Conservation (phyloP, 2,888 invertebrate genomes). For the Geophilus truncorum region DNA sequence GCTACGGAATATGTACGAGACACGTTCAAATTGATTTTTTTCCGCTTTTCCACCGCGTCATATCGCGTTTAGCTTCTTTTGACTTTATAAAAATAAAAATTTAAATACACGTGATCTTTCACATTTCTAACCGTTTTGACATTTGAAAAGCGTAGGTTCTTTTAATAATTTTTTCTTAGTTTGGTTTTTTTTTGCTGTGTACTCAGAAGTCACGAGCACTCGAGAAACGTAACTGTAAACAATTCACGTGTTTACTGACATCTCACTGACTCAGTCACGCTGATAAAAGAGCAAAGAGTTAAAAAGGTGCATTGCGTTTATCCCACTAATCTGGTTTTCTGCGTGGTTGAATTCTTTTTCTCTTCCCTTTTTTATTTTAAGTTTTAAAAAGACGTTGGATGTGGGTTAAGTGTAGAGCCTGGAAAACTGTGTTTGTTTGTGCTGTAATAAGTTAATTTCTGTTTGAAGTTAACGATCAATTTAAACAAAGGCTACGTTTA, state of each 20-base stretch:
- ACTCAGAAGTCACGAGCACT: background rate
- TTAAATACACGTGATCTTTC: background rate
- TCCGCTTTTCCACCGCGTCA: background rate
- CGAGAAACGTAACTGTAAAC: background rate
- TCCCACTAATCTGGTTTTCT: background rate
- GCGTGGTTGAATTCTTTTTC: background rate
- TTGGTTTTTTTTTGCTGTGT: background rate
- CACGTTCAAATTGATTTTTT: background rate
- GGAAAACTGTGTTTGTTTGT: too few species aligned
- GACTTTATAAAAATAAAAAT: background rate
- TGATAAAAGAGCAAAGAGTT: background rate
- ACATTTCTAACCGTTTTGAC: background rate
- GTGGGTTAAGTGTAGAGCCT: too few species aligned
- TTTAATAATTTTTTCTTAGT: background rate
- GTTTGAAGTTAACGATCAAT: background rate
- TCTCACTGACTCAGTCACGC: background rate
- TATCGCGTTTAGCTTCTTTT: background rate
- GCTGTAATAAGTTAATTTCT: background rate
- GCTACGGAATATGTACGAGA: background rate
- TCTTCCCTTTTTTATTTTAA: background rate
- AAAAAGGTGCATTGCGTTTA: background rate
- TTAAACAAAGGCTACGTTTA: background rate
- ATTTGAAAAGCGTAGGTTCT: background rate
- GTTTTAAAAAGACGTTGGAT: too few species aligned
- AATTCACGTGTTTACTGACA: background rate